Percentiles rank a stretch among this genome's conserved stretches.
These are phyloP conservation scores for Celastrina argiolus DNA, from an alignment of 2,888 invertebrate genomes.

Conservation along the genomic window DNA sequence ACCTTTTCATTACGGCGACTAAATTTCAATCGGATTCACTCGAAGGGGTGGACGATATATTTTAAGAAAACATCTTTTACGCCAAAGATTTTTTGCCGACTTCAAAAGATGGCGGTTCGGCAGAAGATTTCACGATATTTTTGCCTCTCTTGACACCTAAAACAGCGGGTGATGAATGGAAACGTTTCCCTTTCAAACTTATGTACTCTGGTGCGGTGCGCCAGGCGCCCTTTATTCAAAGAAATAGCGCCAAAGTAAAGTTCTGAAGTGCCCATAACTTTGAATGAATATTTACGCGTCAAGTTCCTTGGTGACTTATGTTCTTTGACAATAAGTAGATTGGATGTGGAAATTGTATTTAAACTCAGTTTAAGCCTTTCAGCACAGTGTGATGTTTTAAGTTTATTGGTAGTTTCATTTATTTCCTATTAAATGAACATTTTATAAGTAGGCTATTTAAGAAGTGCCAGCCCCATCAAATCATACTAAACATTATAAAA, in stretches of 20 bases:
- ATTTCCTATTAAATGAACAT: no score
- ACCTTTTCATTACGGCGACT: conserved; percentile 61
- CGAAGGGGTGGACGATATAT: conserved; percentile 37
- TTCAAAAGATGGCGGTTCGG: not conserved
- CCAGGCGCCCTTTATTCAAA: conserved; percentile 15
- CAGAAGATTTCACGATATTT: conserved; percentile 43
- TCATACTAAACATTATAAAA: no score
- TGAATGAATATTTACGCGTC: conserved; percentile 18
- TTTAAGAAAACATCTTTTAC: conserved; percentile 43
- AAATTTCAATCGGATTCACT: conserved; percentile 46
- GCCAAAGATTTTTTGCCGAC: not conserved
- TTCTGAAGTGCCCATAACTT: conserved; percentile 18
- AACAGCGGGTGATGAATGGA: conserved; percentile 54
- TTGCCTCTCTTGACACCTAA: conserved; percentile 58
- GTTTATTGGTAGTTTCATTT: no score
- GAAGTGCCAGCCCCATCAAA: no score
- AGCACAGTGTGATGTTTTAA: no score
- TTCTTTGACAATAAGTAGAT: conserved; percentile 10
- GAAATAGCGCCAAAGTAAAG: conserved; percentile 15
- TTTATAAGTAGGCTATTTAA: no score
- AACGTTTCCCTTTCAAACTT: conserved; percentile 37
- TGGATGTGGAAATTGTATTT: conserved; percentile 1
- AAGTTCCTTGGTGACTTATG: conserved; percentile 14
- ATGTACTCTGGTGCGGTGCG: conserved; percentile 34
- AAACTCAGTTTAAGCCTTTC: not conserved